Evolutionary conservation across 2,888 invertebrate species (phyloP), one percentile per base, ranked within the genome.

Genomic region (Plemyria rubiginata): DNA sequence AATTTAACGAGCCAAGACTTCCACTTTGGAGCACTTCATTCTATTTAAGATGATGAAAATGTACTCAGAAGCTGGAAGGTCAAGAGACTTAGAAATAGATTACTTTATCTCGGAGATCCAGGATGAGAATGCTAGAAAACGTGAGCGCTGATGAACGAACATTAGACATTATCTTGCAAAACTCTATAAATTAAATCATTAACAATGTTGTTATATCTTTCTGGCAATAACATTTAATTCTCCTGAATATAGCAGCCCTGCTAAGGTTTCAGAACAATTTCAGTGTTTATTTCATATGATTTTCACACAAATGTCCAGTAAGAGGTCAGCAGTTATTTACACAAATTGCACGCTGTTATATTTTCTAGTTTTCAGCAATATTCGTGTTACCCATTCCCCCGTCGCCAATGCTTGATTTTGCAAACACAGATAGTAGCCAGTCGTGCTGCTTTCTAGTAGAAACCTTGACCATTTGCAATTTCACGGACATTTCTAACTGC

Each of bases 1-100:
- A 68, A 62, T 71, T 69, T 32, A 74, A 60, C 68, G 55, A 71
- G 66, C 53, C 78, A 74, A 76, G 76, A 72, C 48, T 66, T 65
- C 43, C 12, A 65, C 55, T 61, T 63, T 64, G 67, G 65, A 61
- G 56, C 52, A 61, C 66, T 71, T 61, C 62, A 72, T 70, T 72
- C 52, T 43, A 63, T 58, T 66, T 50, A 49, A 70, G 70, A 70
- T 53, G 36, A 74, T 70, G 64, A 64, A 70, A 69, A 66, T 56
- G 59, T 70, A 70, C 57, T 66, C 54, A 51, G 32, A 22, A 22
- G 22, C 22, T 22, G 1, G 22, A 63, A 59, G 48, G 70, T 70
- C 68, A 59, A 55, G 54, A 50, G 36, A 57, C 36, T 58, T 52
- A 64, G 41, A 51, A 46, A 22, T 11, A n/a, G n/a, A 60, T 50